Evolutionary conservation across 1,140 invertebrate species (phyloP), one percentile per base, ranked within the genome.

Genomic region (Aethina tumida): DNA sequence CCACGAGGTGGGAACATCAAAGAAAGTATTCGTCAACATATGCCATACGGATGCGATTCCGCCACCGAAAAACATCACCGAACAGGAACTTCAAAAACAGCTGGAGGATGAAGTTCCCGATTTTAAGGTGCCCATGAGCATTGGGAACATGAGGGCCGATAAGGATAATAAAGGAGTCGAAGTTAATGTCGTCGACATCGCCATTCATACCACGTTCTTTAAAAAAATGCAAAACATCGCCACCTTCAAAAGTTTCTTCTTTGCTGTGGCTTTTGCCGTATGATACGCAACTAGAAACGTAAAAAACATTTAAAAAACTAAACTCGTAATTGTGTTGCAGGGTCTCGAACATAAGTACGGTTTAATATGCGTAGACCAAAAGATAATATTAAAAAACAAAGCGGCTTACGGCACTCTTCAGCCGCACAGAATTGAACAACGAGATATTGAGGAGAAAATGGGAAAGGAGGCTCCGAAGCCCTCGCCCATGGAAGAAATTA

Each of bases 71-170:
- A 83, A 93, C 48, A 76, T 92, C 21, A 74, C 74, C 3, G 84
- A 89, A 59, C 69, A 76, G 43, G 72, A 88, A 54, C 63, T 94
- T 1, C 55, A 79, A 31, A 64, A 75, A 32, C 71, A 87, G 28
- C 52, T 89, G 12, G 72, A 77, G 38, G 78, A 80, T 2, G 77
- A 87, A 33, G 74, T 79, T 36, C 70, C 77, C 0, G 70, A 69
- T 25, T 93, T 79, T 58, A 66, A 79, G 32, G 75, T 94, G 26
- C 89, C 90, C 2, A 85, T 94, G 81, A 90, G 86, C 56, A 81
- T 94, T 45, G 88, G 86, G 1, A 76, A 81, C 55, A 72, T 80
- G 27, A 79, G 82, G 48, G 66, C 67, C 8, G 87, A 90, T 54
- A 61, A 67, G 14, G 89, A 92, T 60, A 92, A 88, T 62, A 73